Conservation (phyloP, 2,113 vertebrate species). For the Setophaga petechia region DNA sequence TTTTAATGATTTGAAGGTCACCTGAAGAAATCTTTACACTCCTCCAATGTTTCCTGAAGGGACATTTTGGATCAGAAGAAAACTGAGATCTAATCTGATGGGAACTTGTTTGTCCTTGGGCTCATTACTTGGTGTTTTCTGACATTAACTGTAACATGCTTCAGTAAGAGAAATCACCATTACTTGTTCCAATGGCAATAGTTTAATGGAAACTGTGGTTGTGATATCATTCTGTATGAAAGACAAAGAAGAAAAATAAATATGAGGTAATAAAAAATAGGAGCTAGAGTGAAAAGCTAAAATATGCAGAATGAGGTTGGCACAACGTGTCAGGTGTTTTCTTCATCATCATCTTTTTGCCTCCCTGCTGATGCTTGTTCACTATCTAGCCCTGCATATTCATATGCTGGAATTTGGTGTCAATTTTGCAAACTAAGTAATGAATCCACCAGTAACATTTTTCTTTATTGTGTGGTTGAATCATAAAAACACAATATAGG, state of each 20-base stretch:
- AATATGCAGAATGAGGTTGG: not conserved
- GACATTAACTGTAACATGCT: not conserved
- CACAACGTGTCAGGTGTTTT: not conserved
- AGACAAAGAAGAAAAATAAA: not conserved
- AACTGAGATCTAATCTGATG: not conserved
- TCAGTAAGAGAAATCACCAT: not conserved
- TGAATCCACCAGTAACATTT: not conserved
- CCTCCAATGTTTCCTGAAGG: not conserved
- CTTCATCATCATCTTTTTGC: not conserved
- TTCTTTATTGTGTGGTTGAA: not conserved
- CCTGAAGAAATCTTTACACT: not conserved
- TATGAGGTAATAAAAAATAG: not conserved
- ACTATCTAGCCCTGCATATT: not conserved
- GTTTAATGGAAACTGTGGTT: not conserved
- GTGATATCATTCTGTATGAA: not conserved
- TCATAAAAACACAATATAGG: not conserved
- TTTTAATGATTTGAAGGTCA: not conserved
- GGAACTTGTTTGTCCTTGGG: not conserved
- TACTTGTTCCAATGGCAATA: accelerated
- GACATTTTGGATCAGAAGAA: not conserved
- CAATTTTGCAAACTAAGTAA: not conserved
- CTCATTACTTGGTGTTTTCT: not conserved
- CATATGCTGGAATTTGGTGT: not conserved
- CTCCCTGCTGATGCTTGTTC: not conserved
- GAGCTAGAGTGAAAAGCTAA: not conserved